Percentiles rank a stretch among this genome's conserved stretches.
Evolutionary conservation across 1,140 invertebrate species (phyloP).

Genomic region (Stratiolaelaps scimitus): DNA sequence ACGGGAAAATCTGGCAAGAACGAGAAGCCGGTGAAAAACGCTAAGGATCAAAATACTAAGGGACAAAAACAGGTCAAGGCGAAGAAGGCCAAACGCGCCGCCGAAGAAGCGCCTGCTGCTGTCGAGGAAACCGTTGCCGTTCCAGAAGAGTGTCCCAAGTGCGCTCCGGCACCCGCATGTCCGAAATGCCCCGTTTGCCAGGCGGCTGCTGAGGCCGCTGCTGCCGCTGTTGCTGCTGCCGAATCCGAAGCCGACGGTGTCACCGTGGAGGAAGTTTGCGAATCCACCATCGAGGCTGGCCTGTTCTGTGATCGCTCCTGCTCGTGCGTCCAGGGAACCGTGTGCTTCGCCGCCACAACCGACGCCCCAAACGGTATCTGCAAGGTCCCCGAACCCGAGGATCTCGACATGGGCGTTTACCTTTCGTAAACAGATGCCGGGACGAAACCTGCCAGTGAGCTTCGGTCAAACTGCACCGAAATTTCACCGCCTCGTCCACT

Average conservation of each 20-base stretch:
- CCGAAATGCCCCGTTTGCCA: neutral
- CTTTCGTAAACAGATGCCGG: neutral
- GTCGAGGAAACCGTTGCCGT: neutral
- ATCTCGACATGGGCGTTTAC: conserved; percentile 21
- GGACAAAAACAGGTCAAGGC: conserved; percentile 1
- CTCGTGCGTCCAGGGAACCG: conserved; percentile 12
- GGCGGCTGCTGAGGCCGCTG: neutral
- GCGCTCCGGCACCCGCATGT: neutral
- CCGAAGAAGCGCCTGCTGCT: neutral
- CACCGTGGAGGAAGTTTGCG: neutral
- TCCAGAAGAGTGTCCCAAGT: neutral
- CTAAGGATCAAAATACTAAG: neutral
- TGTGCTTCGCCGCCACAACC: conserved; percentile 1
- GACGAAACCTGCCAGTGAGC: too few relatives aligned
- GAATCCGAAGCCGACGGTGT: neutral
- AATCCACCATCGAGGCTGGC: conserved; percentile 13
- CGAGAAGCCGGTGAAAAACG: neutral
- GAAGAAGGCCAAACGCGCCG: conserved; percentile 10
- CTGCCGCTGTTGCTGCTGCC: neutral
- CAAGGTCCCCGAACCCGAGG: conserved; percentile 22
- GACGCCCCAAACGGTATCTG: conserved; percentile 18
- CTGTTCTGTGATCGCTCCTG: conserved; percentile 18
- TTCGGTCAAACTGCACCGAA: too few relatives aligned
- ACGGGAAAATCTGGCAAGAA: neutral
- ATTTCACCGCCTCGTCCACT: too few relatives aligned